phyloP scores from a whole-genome alignment of 2,888 invertebrate species.

The Pandemis heparana region DNA sequence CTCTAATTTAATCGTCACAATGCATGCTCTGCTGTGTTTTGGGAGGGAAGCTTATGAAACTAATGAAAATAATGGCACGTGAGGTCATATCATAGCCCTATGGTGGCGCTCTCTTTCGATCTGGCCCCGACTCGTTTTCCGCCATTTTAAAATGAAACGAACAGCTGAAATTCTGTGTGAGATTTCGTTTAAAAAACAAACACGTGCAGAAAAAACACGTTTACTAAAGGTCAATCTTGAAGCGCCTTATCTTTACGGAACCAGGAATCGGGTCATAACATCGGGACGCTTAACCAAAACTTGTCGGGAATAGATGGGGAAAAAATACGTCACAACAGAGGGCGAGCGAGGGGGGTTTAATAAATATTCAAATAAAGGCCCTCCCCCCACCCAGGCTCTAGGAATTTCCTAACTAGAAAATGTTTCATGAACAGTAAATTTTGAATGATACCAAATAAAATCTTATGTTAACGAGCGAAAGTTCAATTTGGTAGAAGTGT shows the following conservation, averaged over 20 bases:
- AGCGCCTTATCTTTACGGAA: background rate
- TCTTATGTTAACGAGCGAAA: constrained; percentile 37
- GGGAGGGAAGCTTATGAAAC: no score
- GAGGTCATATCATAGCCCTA: no score
- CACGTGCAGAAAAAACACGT: background rate
- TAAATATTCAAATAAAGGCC: constrained; percentile 78
- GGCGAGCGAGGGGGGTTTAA: constrained; percentile 63
- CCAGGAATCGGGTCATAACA: background rate
- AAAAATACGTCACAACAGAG: constrained; percentile 65
- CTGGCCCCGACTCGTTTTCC: no score
- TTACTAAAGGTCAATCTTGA: background rate
- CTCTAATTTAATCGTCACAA: no score
- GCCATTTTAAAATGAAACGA: no score
- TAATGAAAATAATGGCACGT: no score
- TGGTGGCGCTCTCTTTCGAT: no score
- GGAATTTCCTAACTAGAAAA: constrained; percentile 37
- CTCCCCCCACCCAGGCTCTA: background rate
- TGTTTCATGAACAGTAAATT: constrained; percentile 38
- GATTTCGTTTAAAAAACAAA: background rate
- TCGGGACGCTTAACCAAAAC: constrained; percentile 37
- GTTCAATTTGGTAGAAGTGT: constrained; percentile 27
- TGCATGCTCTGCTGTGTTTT: no score
- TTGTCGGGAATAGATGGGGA: constrained; percentile 58
- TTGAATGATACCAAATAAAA: constrained; percentile 35
- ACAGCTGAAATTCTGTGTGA: no score